Base-by-base conservation (phyloP, 2,797 vertebrate species). In the Cirrhinus molitorella region DNA sequence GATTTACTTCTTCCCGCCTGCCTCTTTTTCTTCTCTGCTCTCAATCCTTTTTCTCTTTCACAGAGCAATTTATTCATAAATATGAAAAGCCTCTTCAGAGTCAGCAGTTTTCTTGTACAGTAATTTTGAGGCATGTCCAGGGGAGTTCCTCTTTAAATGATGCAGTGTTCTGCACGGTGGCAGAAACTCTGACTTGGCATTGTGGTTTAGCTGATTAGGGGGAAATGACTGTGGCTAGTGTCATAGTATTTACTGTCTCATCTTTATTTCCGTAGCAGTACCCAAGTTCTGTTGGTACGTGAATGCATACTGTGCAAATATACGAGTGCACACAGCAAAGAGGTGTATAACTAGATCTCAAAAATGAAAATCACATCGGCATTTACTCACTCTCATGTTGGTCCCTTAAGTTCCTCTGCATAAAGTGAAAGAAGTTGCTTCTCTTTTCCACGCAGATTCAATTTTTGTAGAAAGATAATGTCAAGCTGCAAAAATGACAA, bases 181-280 rank as follows among this genome's bases (percentile, higher is more conserved):
- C 68, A 79, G 66, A 87, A 85, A 73, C 83, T 88, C 81, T 83
- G 70, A 84, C 85, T 82, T 84, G 81, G 85, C 85, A 87, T 63
- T 76, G 83, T 81, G 72, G 77, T 88, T 88, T 83, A 85, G 85
- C 86, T 85, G 88, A 89, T 89, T 88, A 86, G 85, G 79, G 66
- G 71, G 78, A 87, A 89, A 85, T 47, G 71, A 78, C 81, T 85
- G 75, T 76, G 72, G 83, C 78, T 65, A 66, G 84, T 89, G 87
- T 88, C 87, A 88, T 63, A 84, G 75, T 89, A 83, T 88, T 86
- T 85, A 88, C 81, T 63, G 74, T 79, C 70, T 83, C 82, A 79
- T 67, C 81, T 78, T 73, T 82, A 80, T 89, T 87, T 84, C 65
- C 81, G 82, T 88, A 75, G 61, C 37, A 79, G 21, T 79, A 83